A percentile compares a stretch with the other conserved stretches of the same genome.
Conservation (phyloP, 2,888 invertebrate genomes). For the Dusona sp. region DNA sequence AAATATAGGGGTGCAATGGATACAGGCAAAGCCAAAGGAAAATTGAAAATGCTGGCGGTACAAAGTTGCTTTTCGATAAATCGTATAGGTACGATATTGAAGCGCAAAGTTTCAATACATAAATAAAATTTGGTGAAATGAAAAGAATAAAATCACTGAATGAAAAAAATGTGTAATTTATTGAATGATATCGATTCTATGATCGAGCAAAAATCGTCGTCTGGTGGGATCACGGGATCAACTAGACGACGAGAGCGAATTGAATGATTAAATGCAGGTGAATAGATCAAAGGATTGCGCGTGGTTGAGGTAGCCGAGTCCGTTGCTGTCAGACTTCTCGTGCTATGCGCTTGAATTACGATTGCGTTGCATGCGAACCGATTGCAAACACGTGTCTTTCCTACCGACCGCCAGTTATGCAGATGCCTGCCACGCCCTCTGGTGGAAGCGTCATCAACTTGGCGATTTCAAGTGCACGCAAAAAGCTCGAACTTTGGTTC, state of each 20-base stretch:
- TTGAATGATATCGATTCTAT: background rate
- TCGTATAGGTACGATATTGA: background rate
- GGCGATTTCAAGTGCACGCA: background rate
- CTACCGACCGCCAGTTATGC: slow-evolving; percentile 17
- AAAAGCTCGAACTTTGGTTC: background rate
- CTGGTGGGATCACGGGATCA: background rate
- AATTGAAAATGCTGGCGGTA: slow-evolving; percentile 49
- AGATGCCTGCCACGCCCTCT: slow-evolving; percentile 10
- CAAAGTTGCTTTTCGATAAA: background rate
- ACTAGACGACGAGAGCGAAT: background rate
- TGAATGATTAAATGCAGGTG: slow-evolving; percentile 41
- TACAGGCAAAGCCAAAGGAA: slow-evolving; percentile 31
- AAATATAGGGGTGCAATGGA: slow-evolving; percentile 30
- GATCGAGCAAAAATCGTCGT: background rate
- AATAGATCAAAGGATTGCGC: slow-evolving; percentile 52
- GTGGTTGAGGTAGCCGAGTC: slow-evolving; percentile 16
- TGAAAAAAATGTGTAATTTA: background rate
- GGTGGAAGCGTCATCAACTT: slow-evolving; percentile 4
- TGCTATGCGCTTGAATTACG: slow-evolving; percentile 46
- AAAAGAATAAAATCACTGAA: background rate
- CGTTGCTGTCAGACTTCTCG: slow-evolving; percentile 48
- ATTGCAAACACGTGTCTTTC: slow-evolving; percentile 41
- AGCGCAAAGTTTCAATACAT: background rate
- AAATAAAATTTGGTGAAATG: background rate
- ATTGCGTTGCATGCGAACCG: slow-evolving; percentile 48